Percentiles rank a stretch among this genome's conserved stretches.
These are phyloP conservation scores for Crypturellus undulatus DNA, from an alignment of 2,113 vertebrate genomes.

Conservation along the genomic window DNA sequence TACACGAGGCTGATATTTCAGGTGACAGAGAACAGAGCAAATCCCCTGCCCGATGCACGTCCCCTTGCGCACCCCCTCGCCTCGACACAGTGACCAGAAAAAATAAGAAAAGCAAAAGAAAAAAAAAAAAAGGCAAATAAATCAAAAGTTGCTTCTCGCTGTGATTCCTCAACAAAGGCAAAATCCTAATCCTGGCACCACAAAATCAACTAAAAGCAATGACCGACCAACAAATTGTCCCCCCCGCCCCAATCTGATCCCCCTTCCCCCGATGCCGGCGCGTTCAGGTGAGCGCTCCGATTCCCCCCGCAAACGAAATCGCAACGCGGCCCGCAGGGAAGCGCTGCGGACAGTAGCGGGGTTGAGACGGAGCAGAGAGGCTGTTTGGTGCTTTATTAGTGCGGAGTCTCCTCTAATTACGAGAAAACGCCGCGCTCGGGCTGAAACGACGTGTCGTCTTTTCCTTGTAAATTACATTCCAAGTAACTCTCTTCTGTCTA, in stretches of 20 bases:
- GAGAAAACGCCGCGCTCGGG: conserved; percentile 47
- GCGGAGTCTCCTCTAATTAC: conserved; percentile 38
- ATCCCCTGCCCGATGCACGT: not conserved
- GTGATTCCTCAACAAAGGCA: not conserved
- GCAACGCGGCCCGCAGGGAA: not conserved
- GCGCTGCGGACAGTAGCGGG: conserved; percentile 4
- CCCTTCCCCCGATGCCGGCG: conserved; percentile 4
- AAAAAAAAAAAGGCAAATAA: not conserved
- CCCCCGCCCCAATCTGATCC: not conserved
- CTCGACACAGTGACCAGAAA: not conserved
- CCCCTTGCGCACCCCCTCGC: not conserved
- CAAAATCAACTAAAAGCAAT: not conserved
- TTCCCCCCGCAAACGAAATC: not conserved
- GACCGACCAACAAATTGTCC: not conserved
- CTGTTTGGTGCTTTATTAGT: conserved; percentile 55
- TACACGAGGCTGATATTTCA: not conserved
- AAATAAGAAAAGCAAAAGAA: not conserved
- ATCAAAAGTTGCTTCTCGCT: not conserved
- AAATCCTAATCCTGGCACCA: not conserved
- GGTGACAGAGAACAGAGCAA: conserved; percentile 16
- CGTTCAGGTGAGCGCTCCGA: not conserved
- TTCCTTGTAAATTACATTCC: conserved; percentile 52
- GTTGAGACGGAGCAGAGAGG: not conserved
- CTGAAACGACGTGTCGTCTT: conserved; percentile 53
- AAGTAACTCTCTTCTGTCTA: conserved; percentile 42